Evolutionary conservation across 2,797 vertebrate genomes (phyloP), one percentile per base, ranked within the genome.

Genomic region (Nasua narica): DNA sequence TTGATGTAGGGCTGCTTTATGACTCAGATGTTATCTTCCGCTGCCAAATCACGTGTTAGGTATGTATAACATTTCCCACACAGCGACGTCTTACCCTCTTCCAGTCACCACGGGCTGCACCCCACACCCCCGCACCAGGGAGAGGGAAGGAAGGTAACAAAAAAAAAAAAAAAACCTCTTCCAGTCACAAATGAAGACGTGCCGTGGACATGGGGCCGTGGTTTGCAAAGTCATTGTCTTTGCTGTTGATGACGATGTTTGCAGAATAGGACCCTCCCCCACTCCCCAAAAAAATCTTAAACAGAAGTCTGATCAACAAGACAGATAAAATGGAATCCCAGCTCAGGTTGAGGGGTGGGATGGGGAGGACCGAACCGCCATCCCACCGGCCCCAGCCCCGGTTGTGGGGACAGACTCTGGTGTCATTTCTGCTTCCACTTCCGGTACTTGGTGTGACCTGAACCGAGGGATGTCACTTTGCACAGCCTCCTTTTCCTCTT

Each of bases 11-110:
- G n/a, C 89, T 95, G 91, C 95, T 77, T 86, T 81, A 90, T 97
- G 96, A 96, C 91, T 97, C 97, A 97, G 93, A 96, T 90, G 87
- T 94, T 96, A 91, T 94, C 91, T 96, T 95, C 91, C 8, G 1
- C 65, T 94, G 95, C 97, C 91, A 95, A 88, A 85, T 95, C 93
- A 90, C 10, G 19, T 60, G 5, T 92, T 97, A 94, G 96, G 97
- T 97, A 95, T 97, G 97, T 72, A 48, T 86, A 84, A 62, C 52
- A 56, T 97, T 96, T 96, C 97, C 91, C 96, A 94, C 62, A 14
- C 37, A 29, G 78, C 13, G 14, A 50, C 87, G 62, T 92, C 87
- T 69, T 50, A 43, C 40, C 87, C 92, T 94, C 70, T 95, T 85
- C 79, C 52, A 6, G 32, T 7, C 76, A 29, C 67, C 10, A 7